A percentile compares a stretch with the other conserved stretches of the same genome.
These are phyloP conservation scores for Talpa occidentalis DNA, from an alignment of 2,113 vertebrate species.

Conservation along the genomic window DNA sequence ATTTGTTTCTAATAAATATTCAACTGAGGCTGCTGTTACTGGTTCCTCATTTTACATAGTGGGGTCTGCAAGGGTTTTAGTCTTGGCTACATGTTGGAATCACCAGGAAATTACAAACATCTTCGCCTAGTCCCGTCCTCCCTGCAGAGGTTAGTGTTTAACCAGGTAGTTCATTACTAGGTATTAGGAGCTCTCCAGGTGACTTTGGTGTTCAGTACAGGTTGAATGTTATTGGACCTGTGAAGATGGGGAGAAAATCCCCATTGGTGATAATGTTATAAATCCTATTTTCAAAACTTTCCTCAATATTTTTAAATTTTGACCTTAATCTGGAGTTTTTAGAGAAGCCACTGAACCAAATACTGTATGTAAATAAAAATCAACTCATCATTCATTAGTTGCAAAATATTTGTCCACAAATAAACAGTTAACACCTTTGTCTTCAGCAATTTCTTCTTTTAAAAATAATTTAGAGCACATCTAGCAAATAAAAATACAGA, in stretches of 20 bases:
- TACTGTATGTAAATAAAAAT: neutral
- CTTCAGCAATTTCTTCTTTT: slow-evolving; percentile 63
- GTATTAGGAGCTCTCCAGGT: neutral
- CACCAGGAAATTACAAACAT: neutral
- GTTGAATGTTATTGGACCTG: neutral
- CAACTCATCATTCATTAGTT: slow-evolving; percentile 67
- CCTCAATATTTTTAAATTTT: neutral
- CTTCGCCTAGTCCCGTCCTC: neutral
- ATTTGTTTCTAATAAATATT: neutral
- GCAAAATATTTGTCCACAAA: slow-evolving; percentile 74
- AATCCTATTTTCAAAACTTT: neutral
- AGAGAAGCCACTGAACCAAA: neutral
- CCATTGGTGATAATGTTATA: neutral
- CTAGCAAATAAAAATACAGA: slow-evolving; percentile 25
- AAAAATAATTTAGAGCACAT: slow-evolving; percentile 19
- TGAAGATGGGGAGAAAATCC: neutral
- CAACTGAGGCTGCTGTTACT: neutral
- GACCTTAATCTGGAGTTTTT: neutral
- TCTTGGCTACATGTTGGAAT: neutral
- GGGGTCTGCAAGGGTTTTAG: neutral
- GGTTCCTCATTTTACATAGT: neutral
- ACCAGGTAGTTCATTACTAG: neutral
- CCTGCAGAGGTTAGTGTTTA: neutral
- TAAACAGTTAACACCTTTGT: slow-evolving; percentile 72
- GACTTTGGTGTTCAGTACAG: neutral